Evolutionary conservation across 37 sponge, comb jelly and placozoan species (phyloP), one percentile per base, ranked within the genome.

Genomic region (Oscarella lobularis): DNA sequence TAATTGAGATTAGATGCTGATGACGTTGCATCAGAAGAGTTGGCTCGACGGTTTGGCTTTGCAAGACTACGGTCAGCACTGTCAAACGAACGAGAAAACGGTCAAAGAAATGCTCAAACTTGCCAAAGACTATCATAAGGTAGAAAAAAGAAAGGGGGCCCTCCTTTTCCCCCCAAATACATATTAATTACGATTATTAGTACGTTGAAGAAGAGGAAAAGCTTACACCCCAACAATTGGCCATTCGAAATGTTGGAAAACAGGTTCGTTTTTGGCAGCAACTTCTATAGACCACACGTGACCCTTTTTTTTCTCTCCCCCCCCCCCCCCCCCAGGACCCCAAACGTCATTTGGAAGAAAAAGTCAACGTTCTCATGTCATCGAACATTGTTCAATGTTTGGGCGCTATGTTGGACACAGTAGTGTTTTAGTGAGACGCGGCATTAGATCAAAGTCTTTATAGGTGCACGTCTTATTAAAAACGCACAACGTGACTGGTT

Each of bases 361-460:
- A 93, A 66, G 95, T 98, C 1, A 93, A 98, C 68, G 39, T 76
- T 3, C 81, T 93, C 41, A 82, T 98, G 75, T 91, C 99, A 9
- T 72, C 92, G 38, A 98, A 98, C 82, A 94, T 98, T 39, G 84
- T 86, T 32, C 99, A 98, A 84, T 83, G 86, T 74, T 81, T 98
- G 30, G 99, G 95, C 36, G 89, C 99, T 76, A 98, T 98, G 99
- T 75, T 98, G 74, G 87, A 87, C 40, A 98, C 94, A 38, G 95
- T 98, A 4, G 95, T 94, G 38, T 98, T 98, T 81, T 94, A 60
- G 75, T n/a, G n/a, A n/a, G n/a, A n/a, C n/a, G n/a, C n/a, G n/a
- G n/a, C n/a, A n/a, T n/a, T n/a, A n/a, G n/a, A n/a, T n/a, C n/a
- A n/a, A n/a, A n/a, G n/a, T n/a, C n/a, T n/a, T n/a, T n/a, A n/a